Percentiles rank a stretch among this genome's conserved stretches.
Evolutionary conservation across 2,113 vertebrate genomes (phyloP).

Genomic region (Malurus elegans): DNA sequence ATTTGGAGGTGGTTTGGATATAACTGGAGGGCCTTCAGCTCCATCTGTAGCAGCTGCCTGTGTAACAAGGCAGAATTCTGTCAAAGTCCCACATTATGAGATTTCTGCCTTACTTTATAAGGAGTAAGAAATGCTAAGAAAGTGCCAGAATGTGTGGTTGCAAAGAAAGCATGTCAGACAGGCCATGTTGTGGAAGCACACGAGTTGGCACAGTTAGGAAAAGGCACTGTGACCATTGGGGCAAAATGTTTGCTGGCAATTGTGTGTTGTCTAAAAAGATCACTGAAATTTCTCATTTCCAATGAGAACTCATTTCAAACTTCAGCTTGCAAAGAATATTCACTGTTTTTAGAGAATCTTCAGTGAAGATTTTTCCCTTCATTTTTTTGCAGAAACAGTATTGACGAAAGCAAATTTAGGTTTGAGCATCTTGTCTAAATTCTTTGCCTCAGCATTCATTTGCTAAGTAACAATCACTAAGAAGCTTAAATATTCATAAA

Average conservation of each 20-base stretch:
- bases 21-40: neutral
- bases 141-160: neutral
- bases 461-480: neutral
- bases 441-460: neutral
- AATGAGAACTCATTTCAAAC: no score
- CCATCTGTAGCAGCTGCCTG: accelerated
- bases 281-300: neutral
- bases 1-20: neutral
- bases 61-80: neutral
- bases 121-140: neutral
- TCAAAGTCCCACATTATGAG: neutral
- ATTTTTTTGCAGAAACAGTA: neutral
- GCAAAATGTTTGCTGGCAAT: neutral
- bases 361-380: neutral
- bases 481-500: neutral
- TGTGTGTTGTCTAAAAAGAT: neutral
- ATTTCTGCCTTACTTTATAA: neutral
- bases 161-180: neutral
- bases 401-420: neutral
- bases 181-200: neutral
- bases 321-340: neutral
- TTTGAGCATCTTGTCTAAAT: neutral
- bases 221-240: neutral
- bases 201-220: neutral
- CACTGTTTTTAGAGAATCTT: neutral